A percentile compares a stretch with the other conserved stretches of the same genome.
phyloP scores from a whole-genome alignment of 2,113 vertebrate genomes.

The Calonectris borealis region DNA sequence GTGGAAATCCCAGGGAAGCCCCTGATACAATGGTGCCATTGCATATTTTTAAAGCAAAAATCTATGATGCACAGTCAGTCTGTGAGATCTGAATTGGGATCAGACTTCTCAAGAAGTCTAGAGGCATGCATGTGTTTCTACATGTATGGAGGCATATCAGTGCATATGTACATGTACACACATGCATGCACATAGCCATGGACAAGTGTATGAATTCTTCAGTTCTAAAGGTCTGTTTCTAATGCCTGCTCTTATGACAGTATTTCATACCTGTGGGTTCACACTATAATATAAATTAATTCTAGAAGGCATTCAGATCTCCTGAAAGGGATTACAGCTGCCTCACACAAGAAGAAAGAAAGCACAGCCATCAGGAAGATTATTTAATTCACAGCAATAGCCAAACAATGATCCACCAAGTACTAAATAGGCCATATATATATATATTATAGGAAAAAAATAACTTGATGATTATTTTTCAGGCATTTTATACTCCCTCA shows the following conservation, averaged over 20 bases:
- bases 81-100: neutral
- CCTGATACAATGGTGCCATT: neutral
- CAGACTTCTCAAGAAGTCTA: neutral
- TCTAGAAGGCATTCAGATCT: neutral
- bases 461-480: neutral
- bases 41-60: neutral
- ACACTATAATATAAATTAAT: neutral
- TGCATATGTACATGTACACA: neutral
- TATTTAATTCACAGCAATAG: neutral
- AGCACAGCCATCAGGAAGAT: neutral
- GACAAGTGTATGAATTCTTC: neutral
- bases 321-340: neutral
- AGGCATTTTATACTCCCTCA: neutral
- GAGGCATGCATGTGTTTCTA: neutral
- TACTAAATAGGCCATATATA: neutral
- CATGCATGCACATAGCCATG: neutral
- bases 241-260: neutral
- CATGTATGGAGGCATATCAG: neutral
- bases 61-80: neutral
- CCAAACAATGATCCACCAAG: neutral
- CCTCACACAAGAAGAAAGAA: neutral
- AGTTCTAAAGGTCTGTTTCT: neutral
- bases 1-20: neutral
- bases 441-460: neutral
- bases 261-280: neutral